Base-by-base conservation (phyloP, 2,113 vertebrate species). In the Nothocercus julius region DNA sequence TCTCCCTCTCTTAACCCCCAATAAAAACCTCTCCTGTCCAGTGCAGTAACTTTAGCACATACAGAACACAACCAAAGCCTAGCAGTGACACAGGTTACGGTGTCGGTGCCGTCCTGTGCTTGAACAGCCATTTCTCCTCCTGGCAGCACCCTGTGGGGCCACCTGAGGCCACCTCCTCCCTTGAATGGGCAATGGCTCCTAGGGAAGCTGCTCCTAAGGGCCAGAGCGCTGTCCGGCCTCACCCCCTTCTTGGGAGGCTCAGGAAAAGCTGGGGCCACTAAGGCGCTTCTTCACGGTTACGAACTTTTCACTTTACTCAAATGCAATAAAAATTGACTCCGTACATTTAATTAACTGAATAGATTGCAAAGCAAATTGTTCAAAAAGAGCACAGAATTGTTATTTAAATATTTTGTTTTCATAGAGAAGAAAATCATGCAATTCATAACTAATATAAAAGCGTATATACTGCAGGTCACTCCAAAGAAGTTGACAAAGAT, bases 371-470 rank as follows among this genome's bases (percentile, higher is more conserved):
- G 59, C 12, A 59, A 62, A 61, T 74, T 69, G 82, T 82, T 91
- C 28, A 83, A 77, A 80, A 36, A 61, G 22, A 61, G 3, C 73
- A 67, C 20, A 68, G 63, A 83, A 87, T 0, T 6, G 47, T 70
- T 42, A 77, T 45, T 19, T 86, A 49, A 51, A 40, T 69, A 88
- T 63, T 93, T 93, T 24, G 92, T 87, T 90, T 83, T 34, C 87
- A 47, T 77, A 72, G 19, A 83, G 75, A 85, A 87, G 87, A 69
- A 3, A 38, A 28, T 40, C 27, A 47, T 53, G 11, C 22, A 94
- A 91, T 85, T 86, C 6, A 85, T 82, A 92, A 82, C 87, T 91
- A 75, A 91, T 80, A 27, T 13, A 68, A 61, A 11, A 73, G 80
- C 45, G 87, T 42, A 80, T 68, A 72, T 13, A 87, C 82, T 61